phyloP scores from a whole-genome alignment of 1,140 invertebrate genomes.

The Camponotus pennsylvanicus region DNA sequence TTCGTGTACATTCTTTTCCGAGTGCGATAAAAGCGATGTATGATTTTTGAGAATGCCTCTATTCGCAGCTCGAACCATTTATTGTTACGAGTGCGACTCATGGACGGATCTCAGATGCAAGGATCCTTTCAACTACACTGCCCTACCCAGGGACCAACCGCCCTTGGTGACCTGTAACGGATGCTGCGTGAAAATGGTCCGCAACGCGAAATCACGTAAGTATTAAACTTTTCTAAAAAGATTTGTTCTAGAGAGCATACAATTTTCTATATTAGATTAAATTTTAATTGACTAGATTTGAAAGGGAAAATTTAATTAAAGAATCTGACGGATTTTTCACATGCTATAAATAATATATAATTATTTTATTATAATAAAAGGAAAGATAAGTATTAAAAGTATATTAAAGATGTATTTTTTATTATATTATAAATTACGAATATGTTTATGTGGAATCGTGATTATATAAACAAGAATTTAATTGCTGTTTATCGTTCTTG shows the following conservation, averaged over 20 bases:
- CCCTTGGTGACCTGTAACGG: constrained; percentile 95
- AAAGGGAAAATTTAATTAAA: neutral
- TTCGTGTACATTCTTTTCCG: no score
- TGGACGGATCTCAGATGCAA: constrained; percentile 95
- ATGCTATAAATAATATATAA: no score
- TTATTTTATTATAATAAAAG: neutral
- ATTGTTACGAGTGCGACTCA: constrained; percentile 97
- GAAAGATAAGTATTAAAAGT: neutral
- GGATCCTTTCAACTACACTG: constrained; percentile 97
- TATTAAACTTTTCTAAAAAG: constrained; percentile 71
- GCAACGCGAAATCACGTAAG: constrained; percentile 95
- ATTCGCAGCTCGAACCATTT: constrained; percentile 91
- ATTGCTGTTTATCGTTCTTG: constrained; percentile 43
- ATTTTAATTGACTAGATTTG: neutral
- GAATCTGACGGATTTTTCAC: neutral
- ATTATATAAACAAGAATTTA: neutral
- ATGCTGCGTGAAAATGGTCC: constrained; percentile 98
- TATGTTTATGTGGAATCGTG: neutral
- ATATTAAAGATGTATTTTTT: neutral
- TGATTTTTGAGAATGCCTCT: no score
- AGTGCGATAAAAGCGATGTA: no score
- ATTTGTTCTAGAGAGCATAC: neutral
- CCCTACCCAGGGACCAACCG: constrained; percentile 93
- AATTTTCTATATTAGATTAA: neutral
- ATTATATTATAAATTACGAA: neutral